phyloP scores from a whole-genome alignment of 2,888 invertebrate genomes.

The Lasius platythorax region DNA sequence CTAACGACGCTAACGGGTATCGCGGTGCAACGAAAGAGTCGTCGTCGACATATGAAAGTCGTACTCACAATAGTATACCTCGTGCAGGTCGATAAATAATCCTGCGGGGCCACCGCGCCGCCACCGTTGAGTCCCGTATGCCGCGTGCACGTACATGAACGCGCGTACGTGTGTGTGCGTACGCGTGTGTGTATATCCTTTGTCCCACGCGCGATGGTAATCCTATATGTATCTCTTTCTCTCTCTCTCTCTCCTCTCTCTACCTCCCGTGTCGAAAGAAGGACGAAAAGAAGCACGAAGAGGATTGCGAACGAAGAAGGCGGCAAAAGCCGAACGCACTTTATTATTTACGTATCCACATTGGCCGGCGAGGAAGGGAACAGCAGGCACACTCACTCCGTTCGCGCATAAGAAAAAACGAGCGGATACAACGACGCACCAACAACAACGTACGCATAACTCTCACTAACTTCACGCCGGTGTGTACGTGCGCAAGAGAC shows the following conservation, averaged over 20 bases:
- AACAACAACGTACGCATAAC: slow-evolving; percentile 20
- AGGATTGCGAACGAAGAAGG: slow-evolving; percentile 7
- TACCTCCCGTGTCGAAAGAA: slow-evolving; percentile 16
- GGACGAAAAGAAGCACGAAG: slow-evolving; percentile 38
- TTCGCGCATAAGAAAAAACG: slow-evolving; percentile 23
- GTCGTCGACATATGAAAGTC: slow-evolving; percentile 51
- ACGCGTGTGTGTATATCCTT: slow-evolving; percentile 71
- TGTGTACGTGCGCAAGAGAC: slow-evolving; percentile 10
- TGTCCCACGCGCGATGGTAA: slow-evolving; percentile 74
- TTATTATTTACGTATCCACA: slow-evolving; percentile 56
- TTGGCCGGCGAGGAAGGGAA: slow-evolving; percentile 38
- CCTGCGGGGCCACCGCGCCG: slow-evolving; percentile 51
- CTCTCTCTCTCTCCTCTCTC: background rate
- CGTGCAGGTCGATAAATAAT: slow-evolving; percentile 70
- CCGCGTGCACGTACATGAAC: slow-evolving; percentile 13
- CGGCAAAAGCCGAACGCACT: slow-evolving; percentile 53
- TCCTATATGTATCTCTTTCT: slow-evolving; percentile 63
- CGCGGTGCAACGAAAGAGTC: slow-evolving; percentile 52
- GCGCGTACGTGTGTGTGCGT: background rate
- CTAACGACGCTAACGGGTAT: slow-evolving; percentile 58
- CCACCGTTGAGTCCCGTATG: slow-evolving; percentile 57
- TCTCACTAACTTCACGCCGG: slow-evolving; percentile 21
- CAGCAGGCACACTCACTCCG: slow-evolving; percentile 25
- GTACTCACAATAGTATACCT: slow-evolving; percentile 62
- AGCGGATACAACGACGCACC: slow-evolving; percentile 26